Base-by-base conservation (phyloP, 53 echinoderm and acorn worm genomes). In the Pentamera pediparva region DNA sequence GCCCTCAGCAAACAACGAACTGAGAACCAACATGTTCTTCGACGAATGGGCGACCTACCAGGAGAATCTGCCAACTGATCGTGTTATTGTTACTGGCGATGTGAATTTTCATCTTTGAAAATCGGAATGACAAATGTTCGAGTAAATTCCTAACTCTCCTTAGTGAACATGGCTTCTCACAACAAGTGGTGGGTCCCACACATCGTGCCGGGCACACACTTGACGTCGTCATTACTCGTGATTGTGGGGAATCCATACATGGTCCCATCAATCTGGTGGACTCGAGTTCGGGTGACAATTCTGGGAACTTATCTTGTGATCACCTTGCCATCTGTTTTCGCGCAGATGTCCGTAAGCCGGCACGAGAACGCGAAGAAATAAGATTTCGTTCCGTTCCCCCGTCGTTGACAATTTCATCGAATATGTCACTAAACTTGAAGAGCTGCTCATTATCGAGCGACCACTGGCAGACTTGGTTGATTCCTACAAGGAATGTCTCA, bases 51-150 rank as follows among this genome's bases (percentile, higher is more conserved):
- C 32, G 15, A 19, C 20, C 4, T 59, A 21, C 15, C 6, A 21
- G 52, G 13, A 9, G 52, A 51, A 24, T 9, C 13, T 51, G 52
- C 24, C 52, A 6, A 51, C n/a, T 51, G 52, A 69, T 25, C 2
- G 41, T 18, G 47, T 43, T 69, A 8, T 69, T 25, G 53, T 75
- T 75, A 26, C 37, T 18, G 75, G 75, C 19, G 77, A 77, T 62
- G 34, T 77, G 39, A 77, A 77, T 32, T 62, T 76, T 62, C 77
- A 63, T 30, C 32, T 62, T n/a, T n/a, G 62, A 77, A 40, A 49
- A 62, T 30, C 12, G 32, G 20, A 48, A 77, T 12, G 62, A 77
- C 31, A 24, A n/a, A 12, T 28, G 45, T 31, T 28, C 62, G 2
- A 29, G 62, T 32, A 17, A 40, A 25, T 75, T 75, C 19, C 20